Evolutionary conservation across 2,113 vertebrate genomes (phyloP).

Genomic region (Cromileptes altivelis): DNA sequence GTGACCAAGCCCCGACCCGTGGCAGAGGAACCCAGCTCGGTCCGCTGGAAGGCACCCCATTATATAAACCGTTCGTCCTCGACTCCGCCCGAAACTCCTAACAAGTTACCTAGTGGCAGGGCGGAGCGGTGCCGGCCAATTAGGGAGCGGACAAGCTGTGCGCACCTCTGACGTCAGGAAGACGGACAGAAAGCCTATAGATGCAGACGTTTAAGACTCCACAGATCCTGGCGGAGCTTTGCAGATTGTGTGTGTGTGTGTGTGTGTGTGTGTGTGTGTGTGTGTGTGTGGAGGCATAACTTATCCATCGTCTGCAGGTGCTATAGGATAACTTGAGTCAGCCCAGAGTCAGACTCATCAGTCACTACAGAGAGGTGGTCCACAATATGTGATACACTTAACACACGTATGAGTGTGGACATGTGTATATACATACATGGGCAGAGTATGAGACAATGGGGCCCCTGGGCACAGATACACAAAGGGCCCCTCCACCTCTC

Average conservation of each 20-base stretch:
- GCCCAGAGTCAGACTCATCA: background rate
- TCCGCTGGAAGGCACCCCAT: conserved; percentile 50
- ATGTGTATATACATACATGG: too few relatives aligned
- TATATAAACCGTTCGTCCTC: conserved; percentile 80
- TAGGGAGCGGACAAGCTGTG: conserved; percentile 13
- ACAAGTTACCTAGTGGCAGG: conserved; percentile 62
- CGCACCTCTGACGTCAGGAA: conserved; percentile 54
- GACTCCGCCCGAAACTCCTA: conserved; percentile 75
- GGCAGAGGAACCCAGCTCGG: conserved; percentile 71
- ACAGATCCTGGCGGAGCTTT: conserved; percentile 17
- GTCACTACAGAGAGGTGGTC: too few relatives aligned
- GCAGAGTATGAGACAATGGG: too few relatives aligned
- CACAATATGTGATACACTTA: too few relatives aligned
- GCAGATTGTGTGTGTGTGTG: background rate
- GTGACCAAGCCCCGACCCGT: conserved; percentile 29
- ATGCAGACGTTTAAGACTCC: conserved; percentile 1
- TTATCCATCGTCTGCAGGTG: background rate
- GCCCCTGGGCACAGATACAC: too few relatives aligned
- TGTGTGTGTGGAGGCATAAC: background rate
- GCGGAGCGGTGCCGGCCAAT: conserved; percentile 70
- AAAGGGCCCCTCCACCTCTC: too few relatives aligned
- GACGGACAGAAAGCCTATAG: conserved; percentile 39
- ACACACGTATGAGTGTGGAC: too few relatives aligned
- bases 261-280: background rate
- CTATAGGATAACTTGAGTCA: background rate